Conservation (phyloP, 2,888 invertebrate genomes). For the Epiblema foenella region DNA sequence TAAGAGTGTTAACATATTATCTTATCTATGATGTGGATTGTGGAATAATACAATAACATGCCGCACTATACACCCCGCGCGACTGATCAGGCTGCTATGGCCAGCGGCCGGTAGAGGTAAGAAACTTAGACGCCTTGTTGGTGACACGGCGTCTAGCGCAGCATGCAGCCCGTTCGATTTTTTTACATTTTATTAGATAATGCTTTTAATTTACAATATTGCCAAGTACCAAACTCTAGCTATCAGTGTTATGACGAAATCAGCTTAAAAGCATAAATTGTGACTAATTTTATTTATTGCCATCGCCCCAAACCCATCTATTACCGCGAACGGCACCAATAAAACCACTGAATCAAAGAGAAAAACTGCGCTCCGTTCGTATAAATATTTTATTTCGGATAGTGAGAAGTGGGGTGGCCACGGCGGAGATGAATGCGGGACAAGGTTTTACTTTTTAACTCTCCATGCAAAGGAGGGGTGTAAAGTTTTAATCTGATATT, state of each 20-base stretch:
- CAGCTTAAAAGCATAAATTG: conserved; percentile 70
- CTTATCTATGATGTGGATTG: too few species aligned
- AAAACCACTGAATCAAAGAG: conserved; percentile 85
- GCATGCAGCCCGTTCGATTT: background rate
- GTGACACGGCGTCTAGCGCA: too few species aligned
- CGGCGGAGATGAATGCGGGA: conserved; percentile 47
- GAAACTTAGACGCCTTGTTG: too few species aligned
- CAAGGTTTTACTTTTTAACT: conserved; percentile 34
- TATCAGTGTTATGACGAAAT: conserved; percentile 57
- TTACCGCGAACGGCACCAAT: conserved; percentile 80
- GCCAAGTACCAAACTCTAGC: background rate
- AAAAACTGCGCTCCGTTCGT: conserved; percentile 81
- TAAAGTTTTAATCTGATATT: background rate
- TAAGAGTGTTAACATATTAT: too few species aligned
- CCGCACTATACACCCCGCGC: too few species aligned
- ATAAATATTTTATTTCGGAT: conserved; percentile 85
- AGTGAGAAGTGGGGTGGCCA: conserved; percentile 76
- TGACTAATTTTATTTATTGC: conserved; percentile 82
- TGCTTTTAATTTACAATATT: background rate
- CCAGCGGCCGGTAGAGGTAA: too few species aligned
- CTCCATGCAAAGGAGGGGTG: conserved; percentile 17
- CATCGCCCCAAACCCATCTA: conserved; percentile 73
- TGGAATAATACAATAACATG: too few species aligned
- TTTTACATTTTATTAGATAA: background rate
- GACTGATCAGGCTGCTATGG: too few species aligned